A percentile compares a stretch with the other conserved stretches of the same genome.
These are phyloP conservation scores for Malurus alboscapulatus DNA, from an alignment of 2,113 vertebrate genomes.

Conservation along the genomic window DNA sequence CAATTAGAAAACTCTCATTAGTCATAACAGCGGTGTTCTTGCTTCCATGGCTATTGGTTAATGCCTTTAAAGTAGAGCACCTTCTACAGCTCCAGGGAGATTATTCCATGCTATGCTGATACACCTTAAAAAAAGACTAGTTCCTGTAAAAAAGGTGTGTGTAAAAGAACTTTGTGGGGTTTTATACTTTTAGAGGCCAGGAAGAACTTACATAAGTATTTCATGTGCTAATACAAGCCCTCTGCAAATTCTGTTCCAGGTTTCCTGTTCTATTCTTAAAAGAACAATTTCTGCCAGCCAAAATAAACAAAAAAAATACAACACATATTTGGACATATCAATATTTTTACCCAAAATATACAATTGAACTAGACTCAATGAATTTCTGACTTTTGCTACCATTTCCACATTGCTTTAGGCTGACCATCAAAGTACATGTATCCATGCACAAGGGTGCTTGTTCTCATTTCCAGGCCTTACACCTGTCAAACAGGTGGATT, in stretches of 20 bases:
- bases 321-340: not conserved
- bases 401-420: not conserved
- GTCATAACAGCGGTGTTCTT: conserved; percentile 28
- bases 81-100: conserved; percentile 9
- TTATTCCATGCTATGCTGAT: not conserved
- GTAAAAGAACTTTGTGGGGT: not conserved
- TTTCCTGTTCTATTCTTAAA: not conserved
- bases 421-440: not conserved
- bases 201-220: not conserved
- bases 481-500: not conserved
- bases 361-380: not conserved
- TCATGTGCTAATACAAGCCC: not conserved
- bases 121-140: not conserved
- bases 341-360: not conserved
- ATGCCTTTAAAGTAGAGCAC: conserved; percentile 25
- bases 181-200: not conserved
- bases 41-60: conserved; percentile 32
- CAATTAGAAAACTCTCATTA: conserved; percentile 48
- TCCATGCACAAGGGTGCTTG: not conserved
- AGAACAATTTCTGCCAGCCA: not conserved
- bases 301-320: not conserved
- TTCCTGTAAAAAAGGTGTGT: not conserved
- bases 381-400: not conserved
- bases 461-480: not conserved
- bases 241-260: not conserved